A percentile compares a stretch with the other conserved stretches of the same genome.
These are phyloP conservation scores for Stegophylla sp. DNA, from an alignment of 2,888 invertebrate species.

Conservation along the genomic window DNA sequence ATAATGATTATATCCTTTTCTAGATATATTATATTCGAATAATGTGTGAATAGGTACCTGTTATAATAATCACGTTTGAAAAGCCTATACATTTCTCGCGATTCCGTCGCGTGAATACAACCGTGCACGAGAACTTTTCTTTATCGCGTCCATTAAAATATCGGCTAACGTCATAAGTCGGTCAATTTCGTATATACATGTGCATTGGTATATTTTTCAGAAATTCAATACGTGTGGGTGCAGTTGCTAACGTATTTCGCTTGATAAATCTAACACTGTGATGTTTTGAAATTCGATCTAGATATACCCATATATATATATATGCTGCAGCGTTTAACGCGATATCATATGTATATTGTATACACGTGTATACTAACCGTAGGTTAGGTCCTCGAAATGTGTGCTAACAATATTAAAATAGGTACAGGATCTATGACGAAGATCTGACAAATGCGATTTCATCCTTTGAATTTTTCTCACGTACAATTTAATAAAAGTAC, in stretches of 20 bases:
- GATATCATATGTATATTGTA: not conserved
- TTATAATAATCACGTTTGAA: too few species aligned
- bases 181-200: not conserved
- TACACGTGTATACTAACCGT: not conserved
- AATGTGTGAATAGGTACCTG: too few species aligned
- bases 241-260: not conserved
- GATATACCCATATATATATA: not conserved
- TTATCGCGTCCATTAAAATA: slow-evolving; percentile 25
- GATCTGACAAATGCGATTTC: too few species aligned
- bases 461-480: too few species aligned
- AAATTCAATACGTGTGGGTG: slow-evolving; percentile 10
- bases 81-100: too few species aligned
- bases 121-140: not conserved
- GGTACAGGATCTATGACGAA: not conserved
- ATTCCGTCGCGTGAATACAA: too few species aligned
- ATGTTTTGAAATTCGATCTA: slow-evolving; percentile 6
- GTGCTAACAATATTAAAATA: too few species aligned
- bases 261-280: slow-evolving; percentile 6
- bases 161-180: not conserved
- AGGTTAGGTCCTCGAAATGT: not conserved
- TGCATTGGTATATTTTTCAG: not conserved
- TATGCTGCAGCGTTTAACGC: too few species aligned
- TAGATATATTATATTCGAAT: too few species aligned
- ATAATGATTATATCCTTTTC: too few species aligned
- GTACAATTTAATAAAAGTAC: too few species aligned